Conservation (phyloP, 2,888 invertebrate genomes). For the Pyrrhosoma nymphula region DNA sequence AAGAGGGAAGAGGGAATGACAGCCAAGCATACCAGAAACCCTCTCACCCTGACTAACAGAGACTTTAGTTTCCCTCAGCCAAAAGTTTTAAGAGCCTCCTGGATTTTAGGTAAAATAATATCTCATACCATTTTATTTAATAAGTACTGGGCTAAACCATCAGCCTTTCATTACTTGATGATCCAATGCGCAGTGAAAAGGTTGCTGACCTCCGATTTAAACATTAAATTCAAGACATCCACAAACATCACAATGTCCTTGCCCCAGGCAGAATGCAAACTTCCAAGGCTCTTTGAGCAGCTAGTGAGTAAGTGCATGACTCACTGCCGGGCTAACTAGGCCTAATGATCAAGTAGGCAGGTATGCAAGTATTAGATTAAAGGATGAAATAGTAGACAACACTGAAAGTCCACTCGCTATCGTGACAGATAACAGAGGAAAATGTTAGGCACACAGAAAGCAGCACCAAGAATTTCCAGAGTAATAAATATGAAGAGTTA, state of each 20-base stretch:
- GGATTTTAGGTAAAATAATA: background rate
- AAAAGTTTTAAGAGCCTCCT: no score
- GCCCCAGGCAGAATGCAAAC: background rate
- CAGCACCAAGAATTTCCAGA: slow-evolving; percentile 12
- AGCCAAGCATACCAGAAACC: no score
- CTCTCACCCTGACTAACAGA: no score
- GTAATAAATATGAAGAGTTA: slow-evolving; percentile 20
- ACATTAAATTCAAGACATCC: background rate
- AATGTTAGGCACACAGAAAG: slow-evolving; percentile 32
- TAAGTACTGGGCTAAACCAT: background rate
- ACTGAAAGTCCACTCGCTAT: background rate
- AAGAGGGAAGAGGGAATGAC: no score
- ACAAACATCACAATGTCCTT: background rate
- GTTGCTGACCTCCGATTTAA: background rate
- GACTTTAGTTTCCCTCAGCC: no score
- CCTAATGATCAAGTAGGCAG: background rate
- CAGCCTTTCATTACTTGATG: background rate
- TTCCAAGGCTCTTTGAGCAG: background rate
- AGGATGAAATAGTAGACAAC: background rate
- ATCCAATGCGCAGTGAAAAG: background rate
- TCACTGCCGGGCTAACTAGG: background rate
- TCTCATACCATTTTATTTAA: background rate
- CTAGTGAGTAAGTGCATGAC: background rate
- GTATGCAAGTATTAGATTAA: background rate
- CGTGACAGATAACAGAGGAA: background rate